Evolutionary conservation across 2,888 invertebrate genomes (phyloP).

Genomic region (Sminthurinus aureus): DNA sequence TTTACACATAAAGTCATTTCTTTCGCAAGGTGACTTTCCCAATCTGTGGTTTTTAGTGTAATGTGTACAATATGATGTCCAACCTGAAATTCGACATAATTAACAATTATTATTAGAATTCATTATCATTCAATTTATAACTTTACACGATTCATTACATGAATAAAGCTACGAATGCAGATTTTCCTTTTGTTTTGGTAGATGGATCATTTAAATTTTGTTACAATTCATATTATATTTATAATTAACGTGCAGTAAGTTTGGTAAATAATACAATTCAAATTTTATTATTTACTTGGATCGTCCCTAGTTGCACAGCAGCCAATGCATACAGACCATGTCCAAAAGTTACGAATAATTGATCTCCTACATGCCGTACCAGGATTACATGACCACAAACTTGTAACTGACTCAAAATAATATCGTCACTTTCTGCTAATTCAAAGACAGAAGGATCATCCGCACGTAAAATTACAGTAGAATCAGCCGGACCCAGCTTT

Average conservation of each 20-base stretch:
- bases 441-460: conserved; percentile 55
- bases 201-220: no score
- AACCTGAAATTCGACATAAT: conserved; percentile 61
- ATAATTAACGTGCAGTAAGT: no score
- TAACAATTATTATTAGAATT: no score
- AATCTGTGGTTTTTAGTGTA: conserved; percentile 82
- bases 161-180: no score
- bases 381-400: conserved; percentile 89
- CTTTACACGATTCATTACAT: no score
- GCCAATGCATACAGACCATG: conserved; percentile 88
- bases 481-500: conserved; percentile 93
- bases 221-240: no score
- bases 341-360: conserved; percentile 91
- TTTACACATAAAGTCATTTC: conserved; percentile 85
- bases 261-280: no score
- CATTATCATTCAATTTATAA: no score
- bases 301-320: conserved; percentile 68
- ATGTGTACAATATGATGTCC: conserved; percentile 69
- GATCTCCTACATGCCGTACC: conserved; percentile 86
- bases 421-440: conserved; percentile 53
- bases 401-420: conserved; percentile 73
- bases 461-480: conserved; percentile 76
- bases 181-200: no score
- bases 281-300: conserved; percentile 69
- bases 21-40: conserved; percentile 81